Base-by-base conservation (phyloP, 2,797 vertebrate genomes). In the Pyrrhura leucotis region DNA sequence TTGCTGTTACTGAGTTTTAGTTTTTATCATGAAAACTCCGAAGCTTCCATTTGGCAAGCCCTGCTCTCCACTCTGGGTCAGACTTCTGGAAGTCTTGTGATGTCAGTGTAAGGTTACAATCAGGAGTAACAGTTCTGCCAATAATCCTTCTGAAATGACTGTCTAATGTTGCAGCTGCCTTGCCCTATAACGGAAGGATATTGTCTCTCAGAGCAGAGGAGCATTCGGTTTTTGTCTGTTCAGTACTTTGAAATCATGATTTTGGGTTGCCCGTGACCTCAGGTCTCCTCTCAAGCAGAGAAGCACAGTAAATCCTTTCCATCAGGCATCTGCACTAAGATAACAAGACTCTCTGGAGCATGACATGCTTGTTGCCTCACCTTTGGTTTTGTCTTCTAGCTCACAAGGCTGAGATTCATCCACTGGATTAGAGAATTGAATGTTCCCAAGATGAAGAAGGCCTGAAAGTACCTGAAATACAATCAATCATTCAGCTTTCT, bases 371-470 rank as follows among this genome's bases (percentile, higher is more conserved):
- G 14, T 45, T 71, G 56, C 48, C 96, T 97, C 97, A 99, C 99
- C 98, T 98, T 98, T 98, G 74, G 98, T 98, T 35, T 96, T 35
- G 25, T 98, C 97, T 84, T 98, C 95, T 5, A 99, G 96, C 31
- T 98, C 95, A 96, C 99, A 99, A 14, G 97, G 97, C 85, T 99
- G 98, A 51, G 98, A 98, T 94, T 99, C 99, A 66, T 99, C 98
- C 25, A 91, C 51, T 4, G 98, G 96, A 37, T 97, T 96, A 59
- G 92, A 98, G 95, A 99, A 99, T 1, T 63, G 95, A 88, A 99
- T 56, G 7, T 99, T 99, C 40, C 99, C 99, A 20, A 99, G 97
- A 90, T 99, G 99, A 82, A 99, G 98, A 90, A 99, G 98, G 35
- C 98, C 99, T 62, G 99, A 98, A 40, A 99, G 97, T 82, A 99